These are phyloP conservation scores for Actinia equina DNA, from an alignment of 64 coral and sea anemone species.

Conservation along the genomic window DNA sequence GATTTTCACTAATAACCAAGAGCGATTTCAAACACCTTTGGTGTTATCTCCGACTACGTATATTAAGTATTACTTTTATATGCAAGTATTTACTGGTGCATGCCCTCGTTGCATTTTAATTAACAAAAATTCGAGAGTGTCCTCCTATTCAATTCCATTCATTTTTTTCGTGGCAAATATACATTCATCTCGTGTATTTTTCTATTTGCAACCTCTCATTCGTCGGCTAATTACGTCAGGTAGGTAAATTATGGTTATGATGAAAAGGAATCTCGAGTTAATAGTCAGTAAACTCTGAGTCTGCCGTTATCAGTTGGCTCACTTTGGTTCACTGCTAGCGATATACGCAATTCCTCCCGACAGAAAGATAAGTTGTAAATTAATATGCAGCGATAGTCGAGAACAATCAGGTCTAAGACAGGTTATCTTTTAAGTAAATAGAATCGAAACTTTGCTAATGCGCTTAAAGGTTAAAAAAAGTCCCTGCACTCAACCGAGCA, in stretches of 20 bases:
- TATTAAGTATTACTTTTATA: neutral
- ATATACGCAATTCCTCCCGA: neutral
- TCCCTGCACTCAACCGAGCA: neutral
- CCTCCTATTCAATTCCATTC: neutral
- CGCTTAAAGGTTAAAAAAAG: slow-evolving; percentile 9
- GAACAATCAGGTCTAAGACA: neutral
- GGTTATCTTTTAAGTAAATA: slow-evolving; percentile 22
- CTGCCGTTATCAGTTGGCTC: neutral
- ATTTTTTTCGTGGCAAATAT: neutral
- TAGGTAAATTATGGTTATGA: neutral
- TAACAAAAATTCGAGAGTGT: too few species aligned
- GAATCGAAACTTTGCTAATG: neutral
- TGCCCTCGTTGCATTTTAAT: neutral
- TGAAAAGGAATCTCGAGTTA: neutral
- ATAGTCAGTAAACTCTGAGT: neutral
- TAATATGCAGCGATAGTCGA: slow-evolving; percentile 5
- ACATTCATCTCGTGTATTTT: neutral
- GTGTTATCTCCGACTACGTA: neutral
- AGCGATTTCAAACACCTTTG: neutral
- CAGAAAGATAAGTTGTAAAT: slow-evolving; percentile 20
- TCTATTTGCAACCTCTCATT: neutral
- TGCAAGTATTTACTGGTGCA: neutral
- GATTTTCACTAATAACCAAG: neutral
- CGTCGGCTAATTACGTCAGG: neutral
- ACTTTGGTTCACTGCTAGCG: neutral